Evolutionary conservation across 2,797 vertebrate species (phyloP).

Genomic region (Darevskia nairensis): DNA sequence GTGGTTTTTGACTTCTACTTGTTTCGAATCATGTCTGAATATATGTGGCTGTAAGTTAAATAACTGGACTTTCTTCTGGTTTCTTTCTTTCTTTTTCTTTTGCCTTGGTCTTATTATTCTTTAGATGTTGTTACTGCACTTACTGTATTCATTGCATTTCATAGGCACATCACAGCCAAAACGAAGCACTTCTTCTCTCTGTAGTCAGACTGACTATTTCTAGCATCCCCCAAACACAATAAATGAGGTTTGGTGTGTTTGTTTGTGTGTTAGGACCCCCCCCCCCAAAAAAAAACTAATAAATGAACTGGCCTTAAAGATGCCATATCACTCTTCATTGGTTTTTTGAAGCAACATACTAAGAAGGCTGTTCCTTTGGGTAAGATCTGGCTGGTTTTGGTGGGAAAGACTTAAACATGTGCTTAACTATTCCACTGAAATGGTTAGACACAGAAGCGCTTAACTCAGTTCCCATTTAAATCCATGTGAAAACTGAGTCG

Average conservation of each 20-base stretch:
- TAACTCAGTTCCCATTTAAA: background rate
- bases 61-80: background rate
- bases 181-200: background rate
- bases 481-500: background rate
- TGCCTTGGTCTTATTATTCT: background rate
- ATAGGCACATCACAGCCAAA: background rate
- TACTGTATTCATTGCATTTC: background rate
- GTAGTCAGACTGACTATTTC: background rate
- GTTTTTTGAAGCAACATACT: background rate
- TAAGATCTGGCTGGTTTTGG: background rate
- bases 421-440: background rate
- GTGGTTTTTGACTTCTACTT: background rate
- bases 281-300: too few species aligned
- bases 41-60: background rate
- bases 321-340: background rate
- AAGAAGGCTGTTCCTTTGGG: background rate
- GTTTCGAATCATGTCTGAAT: background rate
- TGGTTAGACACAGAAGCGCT: background rate
- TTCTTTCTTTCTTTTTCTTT: background rate
- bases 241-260: too few species aligned
- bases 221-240: background rate
- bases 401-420: background rate
- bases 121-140: background rate
- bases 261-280: too few species aligned
- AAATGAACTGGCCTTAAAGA: background rate